These are phyloP conservation scores for Cyclargus thomasi DNA, from an alignment of 1,140 invertebrate genomes.

Conservation along the genomic window DNA sequence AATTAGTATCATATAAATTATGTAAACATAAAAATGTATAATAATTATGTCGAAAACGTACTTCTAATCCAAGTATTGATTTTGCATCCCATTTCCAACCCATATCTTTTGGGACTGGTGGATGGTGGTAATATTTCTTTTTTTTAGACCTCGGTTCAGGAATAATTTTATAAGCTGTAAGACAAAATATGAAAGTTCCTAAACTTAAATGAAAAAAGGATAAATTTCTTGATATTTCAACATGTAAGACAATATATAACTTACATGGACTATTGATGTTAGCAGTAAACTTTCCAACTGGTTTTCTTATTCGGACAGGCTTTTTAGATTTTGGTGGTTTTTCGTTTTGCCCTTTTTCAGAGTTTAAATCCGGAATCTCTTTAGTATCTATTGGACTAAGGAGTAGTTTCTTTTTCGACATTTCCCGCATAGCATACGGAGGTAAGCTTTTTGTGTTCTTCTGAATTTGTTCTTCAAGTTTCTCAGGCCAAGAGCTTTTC, in stretches of 20 bases:
- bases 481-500: slow-evolving; percentile 51
- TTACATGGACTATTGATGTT: slow-evolving; percentile 41
- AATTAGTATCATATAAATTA: neutral
- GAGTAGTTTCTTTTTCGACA: neutral
- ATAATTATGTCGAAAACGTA: slow-evolving; percentile 20
- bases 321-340: slow-evolving; percentile 38
- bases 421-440: slow-evolving; percentile 29
- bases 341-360: slow-evolving; percentile 32
- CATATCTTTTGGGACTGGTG: slow-evolving; percentile 57
- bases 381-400: neutral
- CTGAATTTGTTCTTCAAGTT: slow-evolving; percentile 31
- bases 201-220: too few species aligned
- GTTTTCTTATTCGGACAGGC: slow-evolving; percentile 38
- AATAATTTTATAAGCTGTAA: neutral
- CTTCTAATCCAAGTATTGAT: slow-evolving; percentile 62
- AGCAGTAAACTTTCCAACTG: slow-evolving; percentile 52
- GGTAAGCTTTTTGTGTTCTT: slow-evolving; percentile 45
- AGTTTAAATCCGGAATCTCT: slow-evolving; percentile 22
- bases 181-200: neutral
- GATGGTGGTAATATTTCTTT: slow-evolving; percentile 46
- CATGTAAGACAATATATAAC: slow-evolving; percentile 22
- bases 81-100: slow-evolving; percentile 65
- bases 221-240: too few species aligned
- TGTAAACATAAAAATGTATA: too few species aligned
- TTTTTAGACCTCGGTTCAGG: slow-evolving; percentile 37